Conservation (phyloP, 2,113 vertebrate genomes). For the Chionodraco myersi region DNA sequence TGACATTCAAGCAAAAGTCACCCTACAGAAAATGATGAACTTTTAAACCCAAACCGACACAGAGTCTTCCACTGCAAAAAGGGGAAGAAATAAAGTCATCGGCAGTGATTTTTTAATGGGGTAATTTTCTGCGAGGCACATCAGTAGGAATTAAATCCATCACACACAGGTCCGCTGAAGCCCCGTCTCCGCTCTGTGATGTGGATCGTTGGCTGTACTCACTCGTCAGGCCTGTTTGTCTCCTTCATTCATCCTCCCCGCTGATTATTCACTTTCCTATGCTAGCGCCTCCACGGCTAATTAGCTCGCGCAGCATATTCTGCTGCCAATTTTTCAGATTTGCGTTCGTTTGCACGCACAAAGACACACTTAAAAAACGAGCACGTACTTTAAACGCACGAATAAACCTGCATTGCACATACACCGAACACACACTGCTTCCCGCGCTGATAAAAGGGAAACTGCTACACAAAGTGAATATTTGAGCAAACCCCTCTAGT, state of each 20-base stretch:
- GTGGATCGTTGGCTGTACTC: constrained; percentile 57
- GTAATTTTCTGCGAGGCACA: constrained; percentile 52
- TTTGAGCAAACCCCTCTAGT: constrained; percentile 26
- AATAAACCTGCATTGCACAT: constrained; percentile 30
- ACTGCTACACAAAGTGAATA: constrained; percentile 38
- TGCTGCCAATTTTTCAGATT: constrained; percentile 60
- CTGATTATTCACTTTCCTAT: constrained; percentile 69
- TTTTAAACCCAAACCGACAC: constrained; percentile 39
- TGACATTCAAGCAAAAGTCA: constrained; percentile 10
- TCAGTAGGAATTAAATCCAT: constrained; percentile 61
- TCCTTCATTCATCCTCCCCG: constrained; percentile 54
- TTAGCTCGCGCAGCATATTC: constrained; percentile 63
- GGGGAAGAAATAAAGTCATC: constrained; percentile 13
- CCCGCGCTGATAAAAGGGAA: constrained; percentile 14
- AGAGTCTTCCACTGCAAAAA: constrained; percentile 9
- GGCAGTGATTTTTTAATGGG: constrained; percentile 47
- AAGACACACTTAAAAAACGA: constrained; percentile 20
- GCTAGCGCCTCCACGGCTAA: constrained; percentile 60
- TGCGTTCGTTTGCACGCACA: constrained; percentile 20
- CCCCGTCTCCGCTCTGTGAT: constrained; percentile 42
- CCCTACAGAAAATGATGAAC: constrained; percentile 26
- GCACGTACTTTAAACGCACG: constrained; percentile 38
- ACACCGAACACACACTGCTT: constrained; percentile 8
- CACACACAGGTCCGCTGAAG: constrained; percentile 45
- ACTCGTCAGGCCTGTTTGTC: constrained; percentile 52